Evolutionary conservation across 2,797 vertebrate genomes (phyloP), one percentile per base, ranked within the genome.

Genomic region (Paedocypris micromegethes): DNA sequence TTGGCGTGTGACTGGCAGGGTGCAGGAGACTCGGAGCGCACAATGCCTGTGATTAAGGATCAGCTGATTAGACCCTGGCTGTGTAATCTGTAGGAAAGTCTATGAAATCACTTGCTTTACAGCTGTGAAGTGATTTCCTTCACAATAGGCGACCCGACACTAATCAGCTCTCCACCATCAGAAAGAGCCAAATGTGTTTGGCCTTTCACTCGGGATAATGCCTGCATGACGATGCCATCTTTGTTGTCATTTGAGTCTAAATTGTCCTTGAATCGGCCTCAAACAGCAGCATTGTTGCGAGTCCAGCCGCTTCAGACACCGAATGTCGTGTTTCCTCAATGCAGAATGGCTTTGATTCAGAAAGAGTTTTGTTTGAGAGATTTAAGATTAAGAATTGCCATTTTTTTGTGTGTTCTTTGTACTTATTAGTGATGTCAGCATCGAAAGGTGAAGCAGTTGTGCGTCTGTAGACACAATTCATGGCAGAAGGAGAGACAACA

Each of bases 1-100:
- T 64, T 70, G 9, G 59, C 57, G 45, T 70, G 63, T 42, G 70
- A 46, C 57, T 66, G 40, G 63, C 8, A 4, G 64, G 57, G 45
- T 60, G 51, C 70, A 55, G 57, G 49, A 54, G 57, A 54, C 58
- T 55, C 57, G 43, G 56, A 66, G 55, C 53, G 77, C 79, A 85
- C 84, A 87, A 86, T 88, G 80, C 81, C 75, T 78, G 70, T 85
- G 87, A 90, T 90, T 87, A 87, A 81, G 86, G 83, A 86, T 88
- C 83, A 85, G 83, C 84, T 88, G 87, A 88, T 88, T 83, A 86
- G 82, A 81, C 84, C 81, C 84, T 86, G 78, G 79, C 85, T 86
- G 83, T 88, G 87, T 88, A 88, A 88, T 88, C 88, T 88, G 84
- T 84, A 86, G 85, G 83, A 84, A 85, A 85, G 81, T 82, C 86